Percentiles rank a stretch among this genome's conserved stretches.
phyloP scores from a whole-genome alignment of 2,888 invertebrate species.

The Mesoligia furuncula region DNA sequence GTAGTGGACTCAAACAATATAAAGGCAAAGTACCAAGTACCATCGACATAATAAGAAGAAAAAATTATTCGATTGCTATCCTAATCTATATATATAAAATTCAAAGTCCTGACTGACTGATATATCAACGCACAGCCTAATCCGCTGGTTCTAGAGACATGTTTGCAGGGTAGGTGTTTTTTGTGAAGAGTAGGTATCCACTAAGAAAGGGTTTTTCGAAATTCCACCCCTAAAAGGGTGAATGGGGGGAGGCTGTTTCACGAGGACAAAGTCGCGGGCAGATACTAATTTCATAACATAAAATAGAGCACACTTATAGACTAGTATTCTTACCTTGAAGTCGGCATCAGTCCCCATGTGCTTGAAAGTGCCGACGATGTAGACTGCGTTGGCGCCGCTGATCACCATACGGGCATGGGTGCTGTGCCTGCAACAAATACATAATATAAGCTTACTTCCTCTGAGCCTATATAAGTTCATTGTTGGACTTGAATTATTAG shows the following conservation, averaged over 20 bases:
- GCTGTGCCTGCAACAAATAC: slow-evolving; percentile 90
- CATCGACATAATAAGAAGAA: neutral
- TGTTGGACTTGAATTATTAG: neutral
- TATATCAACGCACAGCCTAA: too few relatives aligned
- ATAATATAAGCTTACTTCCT: neutral
- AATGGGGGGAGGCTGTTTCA: too few relatives aligned
- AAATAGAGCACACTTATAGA: neutral
- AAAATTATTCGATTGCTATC: neutral
- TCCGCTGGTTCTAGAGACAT: too few relatives aligned
- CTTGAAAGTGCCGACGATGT: slow-evolving; percentile 95
- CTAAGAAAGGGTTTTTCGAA: too few relatives aligned
- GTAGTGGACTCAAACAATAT: neutral
- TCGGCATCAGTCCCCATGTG: slow-evolving; percentile 93
- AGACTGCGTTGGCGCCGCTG: slow-evolving; percentile 94
- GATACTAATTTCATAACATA: neutral
- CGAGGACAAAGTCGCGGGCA: too few relatives aligned
- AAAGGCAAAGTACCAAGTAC: neutral
- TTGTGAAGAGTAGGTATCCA: too few relatives aligned
- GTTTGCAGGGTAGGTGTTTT: too few relatives aligned
- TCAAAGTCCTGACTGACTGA: too few relatives aligned
- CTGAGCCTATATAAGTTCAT: too few relatives aligned
- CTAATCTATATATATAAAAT: too few relatives aligned
- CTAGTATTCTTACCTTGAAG: slow-evolving; percentile 90
- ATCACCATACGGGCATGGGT: slow-evolving; percentile 95
- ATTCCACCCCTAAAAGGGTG: too few relatives aligned